Conservation (phyloP, 2,888 invertebrate species). For the Xestia sexstrigata region DNA sequence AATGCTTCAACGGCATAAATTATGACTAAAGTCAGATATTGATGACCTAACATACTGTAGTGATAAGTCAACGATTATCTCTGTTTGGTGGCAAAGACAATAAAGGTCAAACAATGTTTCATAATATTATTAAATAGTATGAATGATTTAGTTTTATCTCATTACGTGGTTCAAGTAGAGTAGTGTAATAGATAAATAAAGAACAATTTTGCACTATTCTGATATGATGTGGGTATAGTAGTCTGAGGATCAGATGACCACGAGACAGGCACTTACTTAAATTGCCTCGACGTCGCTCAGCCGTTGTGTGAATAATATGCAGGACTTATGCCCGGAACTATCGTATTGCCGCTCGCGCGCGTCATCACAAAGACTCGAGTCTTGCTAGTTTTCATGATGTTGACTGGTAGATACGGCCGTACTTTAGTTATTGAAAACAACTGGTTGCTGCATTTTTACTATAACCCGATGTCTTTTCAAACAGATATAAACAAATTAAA, state of each 20-base stretch:
- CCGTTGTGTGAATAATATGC: conserved; percentile 31
- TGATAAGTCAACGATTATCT: conserved; percentile 43
- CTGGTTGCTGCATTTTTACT: neutral
- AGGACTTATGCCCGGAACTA: conserved; percentile 33
- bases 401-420: neutral
- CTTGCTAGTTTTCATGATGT: neutral
- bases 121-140: conserved; percentile 19
- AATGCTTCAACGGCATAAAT: neutral
- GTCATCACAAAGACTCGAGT: conserved; percentile 11
- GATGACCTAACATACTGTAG: conserved; percentile 20
- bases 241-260: conserved; percentile 21
- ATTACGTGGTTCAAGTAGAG: neutral
- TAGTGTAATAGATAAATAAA: neutral
- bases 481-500: neutral
- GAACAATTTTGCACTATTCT: neutral
- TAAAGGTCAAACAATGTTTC: conserved; percentile 32
- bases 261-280: conserved; percentile 34
- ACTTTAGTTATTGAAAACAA: neutral
- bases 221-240: conserved; percentile 3
- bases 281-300: conserved; percentile 30
- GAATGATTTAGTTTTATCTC: conserved; percentile 1
- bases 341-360: conserved; percentile 21
- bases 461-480: neutral
- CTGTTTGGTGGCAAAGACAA: conserved; percentile 9
- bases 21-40: neutral